phyloP scores from a whole-genome alignment of 2,888 invertebrate species.

The Yponomeuta plumbellus region DNA sequence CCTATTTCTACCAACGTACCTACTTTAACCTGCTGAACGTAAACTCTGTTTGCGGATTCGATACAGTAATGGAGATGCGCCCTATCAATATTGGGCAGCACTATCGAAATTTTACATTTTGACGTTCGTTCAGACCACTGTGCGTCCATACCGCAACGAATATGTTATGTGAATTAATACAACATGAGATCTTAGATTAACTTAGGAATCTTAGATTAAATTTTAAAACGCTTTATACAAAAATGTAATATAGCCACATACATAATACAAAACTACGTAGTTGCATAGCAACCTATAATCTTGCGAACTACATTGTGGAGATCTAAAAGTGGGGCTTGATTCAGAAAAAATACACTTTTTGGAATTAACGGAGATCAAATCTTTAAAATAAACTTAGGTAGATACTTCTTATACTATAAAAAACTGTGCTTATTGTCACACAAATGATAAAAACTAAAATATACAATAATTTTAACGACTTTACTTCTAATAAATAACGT shows the following conservation, averaged over 20 bases:
- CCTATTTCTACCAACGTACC: too few species aligned
- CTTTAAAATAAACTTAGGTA: conserved; percentile 15
- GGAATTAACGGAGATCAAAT: conserved; percentile 60
- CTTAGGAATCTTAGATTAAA: background rate
- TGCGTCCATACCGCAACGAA: too few species aligned
- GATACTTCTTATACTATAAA: conserved; percentile 2
- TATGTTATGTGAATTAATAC: conserved; percentile 31
- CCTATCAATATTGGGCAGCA: too few species aligned
- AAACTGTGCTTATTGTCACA: conserved; percentile 11
- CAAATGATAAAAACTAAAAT: conserved; percentile 18
- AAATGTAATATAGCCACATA: too few species aligned
- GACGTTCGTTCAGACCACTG: too few species aligned
- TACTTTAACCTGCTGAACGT: too few species aligned
- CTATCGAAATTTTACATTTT: too few species aligned
- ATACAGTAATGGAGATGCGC: too few species aligned
- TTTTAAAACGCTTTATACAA: background rate
- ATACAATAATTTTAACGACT: conserved; percentile 26
- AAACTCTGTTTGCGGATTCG: too few species aligned
- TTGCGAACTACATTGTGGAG: background rate
- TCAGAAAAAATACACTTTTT: conserved; percentile 32
- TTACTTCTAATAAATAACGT: conserved; percentile 55
- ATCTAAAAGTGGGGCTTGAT: background rate
- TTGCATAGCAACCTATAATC: too few species aligned
- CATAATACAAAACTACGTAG: too few species aligned
- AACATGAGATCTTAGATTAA: conserved; percentile 18